phyloP scores from a whole-genome alignment of 1,140 invertebrate genomes.

The Camponotus pennsylvanicus region DNA sequence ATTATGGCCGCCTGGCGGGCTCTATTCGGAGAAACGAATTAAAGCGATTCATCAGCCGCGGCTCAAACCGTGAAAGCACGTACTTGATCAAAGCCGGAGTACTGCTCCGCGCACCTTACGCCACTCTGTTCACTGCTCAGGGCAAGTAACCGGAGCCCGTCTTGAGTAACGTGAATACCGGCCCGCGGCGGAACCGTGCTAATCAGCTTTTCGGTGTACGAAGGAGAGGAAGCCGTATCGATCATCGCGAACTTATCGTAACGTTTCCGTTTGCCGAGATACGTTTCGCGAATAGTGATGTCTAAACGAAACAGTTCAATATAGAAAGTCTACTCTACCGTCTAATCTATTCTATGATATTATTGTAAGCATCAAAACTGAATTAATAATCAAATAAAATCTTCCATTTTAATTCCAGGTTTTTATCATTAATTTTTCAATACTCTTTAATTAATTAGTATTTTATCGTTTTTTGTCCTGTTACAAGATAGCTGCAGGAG shows the following conservation, averaged over 20 bases:
- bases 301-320: slow-evolving; percentile 20
- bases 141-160: slow-evolving; percentile 70
- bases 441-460: not conserved
- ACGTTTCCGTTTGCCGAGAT: slow-evolving; percentile 30
- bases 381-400: not conserved
- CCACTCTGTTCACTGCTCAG: slow-evolving; percentile 50
- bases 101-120: slow-evolving; percentile 53
- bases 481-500: not conserved
- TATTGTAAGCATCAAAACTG: not conserved
- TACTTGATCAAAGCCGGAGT: slow-evolving; percentile 70
- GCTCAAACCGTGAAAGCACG: slow-evolving; percentile 70
- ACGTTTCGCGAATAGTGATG: slow-evolving; percentile 7
- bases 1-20: slow-evolving; percentile 55
- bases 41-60: slow-evolving; percentile 70
- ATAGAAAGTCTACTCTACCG: not conserved
- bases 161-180: slow-evolving; percentile 72
- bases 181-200: slow-evolving; percentile 55
- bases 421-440: not conserved
- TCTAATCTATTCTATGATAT: not conserved
- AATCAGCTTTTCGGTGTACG: slow-evolving; percentile 70
- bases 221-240: slow-evolving; percentile 42
- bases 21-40: slow-evolving; percentile 67
- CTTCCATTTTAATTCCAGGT: not conserved
- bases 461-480: slow-evolving; percentile 7
- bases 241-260: slow-evolving; percentile 47